A percentile compares a stretch with the other conserved stretches of the same genome.
Evolutionary conservation across 2,113 vertebrate genomes (phyloP).

Genomic region (Triplophysa siluroides): DNA sequence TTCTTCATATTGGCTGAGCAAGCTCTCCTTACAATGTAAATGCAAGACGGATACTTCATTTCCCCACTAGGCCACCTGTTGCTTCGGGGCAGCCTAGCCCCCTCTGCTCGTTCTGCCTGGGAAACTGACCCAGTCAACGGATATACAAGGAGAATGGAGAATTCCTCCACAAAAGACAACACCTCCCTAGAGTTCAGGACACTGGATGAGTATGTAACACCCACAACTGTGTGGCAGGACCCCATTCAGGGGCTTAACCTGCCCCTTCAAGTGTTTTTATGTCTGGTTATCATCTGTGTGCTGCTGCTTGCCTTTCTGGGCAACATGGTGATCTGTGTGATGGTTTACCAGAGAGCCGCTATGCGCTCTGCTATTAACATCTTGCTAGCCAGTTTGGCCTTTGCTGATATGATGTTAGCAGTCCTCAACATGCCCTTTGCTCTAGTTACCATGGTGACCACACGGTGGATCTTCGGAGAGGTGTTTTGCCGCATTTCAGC

Average conservation of each 20-base stretch:
- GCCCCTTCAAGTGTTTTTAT: conserved; percentile 90
- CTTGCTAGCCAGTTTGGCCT: conserved; percentile 93
- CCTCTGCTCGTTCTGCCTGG: conserved; percentile 66
- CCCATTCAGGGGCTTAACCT: conserved; percentile 78
- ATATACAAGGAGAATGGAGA: conserved; percentile 54
- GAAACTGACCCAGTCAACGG: conserved; percentile 70
- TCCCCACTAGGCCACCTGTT: conserved; percentile 70
- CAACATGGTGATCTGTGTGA: conserved; percentile 95
- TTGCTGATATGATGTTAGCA: conserved; percentile 94
- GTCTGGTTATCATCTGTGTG: conserved; percentile 84
- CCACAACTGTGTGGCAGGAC: conserved; percentile 57
- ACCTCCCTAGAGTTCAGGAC: conserved; percentile 57
- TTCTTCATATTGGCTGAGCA: conserved; percentile 39
- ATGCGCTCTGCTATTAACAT: conserved; percentile 99
- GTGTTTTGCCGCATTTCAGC: conserved; percentile 89
- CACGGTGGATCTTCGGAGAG: conserved; percentile 90
- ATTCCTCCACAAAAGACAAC: conserved; percentile 58
- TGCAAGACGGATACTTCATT: conserved; percentile 74
- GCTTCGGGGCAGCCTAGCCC: conserved; percentile 73
- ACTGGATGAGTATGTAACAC: neutral
- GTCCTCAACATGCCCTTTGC: conserved; percentile 96
- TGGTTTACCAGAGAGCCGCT: conserved; percentile 97
- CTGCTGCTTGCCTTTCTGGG: conserved; percentile 88
- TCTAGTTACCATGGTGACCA: conserved; percentile 86
- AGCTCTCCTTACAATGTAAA: conserved; percentile 57